These are phyloP conservation scores for Isotomurus palustris DNA, from an alignment of 2,888 invertebrate genomes.

Conservation along the genomic window DNA sequence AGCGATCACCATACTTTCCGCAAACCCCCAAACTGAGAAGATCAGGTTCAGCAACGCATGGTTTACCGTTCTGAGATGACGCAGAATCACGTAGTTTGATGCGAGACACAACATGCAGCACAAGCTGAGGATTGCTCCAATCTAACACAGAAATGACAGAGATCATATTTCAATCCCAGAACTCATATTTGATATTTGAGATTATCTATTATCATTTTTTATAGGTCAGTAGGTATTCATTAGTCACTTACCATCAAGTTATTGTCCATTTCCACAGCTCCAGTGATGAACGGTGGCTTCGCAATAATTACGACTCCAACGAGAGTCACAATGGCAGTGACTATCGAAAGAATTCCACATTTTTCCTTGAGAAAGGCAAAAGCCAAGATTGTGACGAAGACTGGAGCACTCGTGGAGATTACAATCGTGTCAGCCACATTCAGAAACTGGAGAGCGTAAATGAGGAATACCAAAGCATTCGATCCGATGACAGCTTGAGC, in stretches of 20 bases:
- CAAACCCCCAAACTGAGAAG: slow-evolving; percentile 25
- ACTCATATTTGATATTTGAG: neutral
- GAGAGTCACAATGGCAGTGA: slow-evolving; percentile 19
- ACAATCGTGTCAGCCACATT: slow-evolving; percentile 28
- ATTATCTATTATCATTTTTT: neutral
- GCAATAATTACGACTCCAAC: slow-evolving; percentile 26
- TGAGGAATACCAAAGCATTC: slow-evolving; percentile 29
- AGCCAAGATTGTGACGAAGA: slow-evolving; percentile 26
- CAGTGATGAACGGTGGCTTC: slow-evolving; percentile 26
- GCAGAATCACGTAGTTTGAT: slow-evolving; percentile 20
- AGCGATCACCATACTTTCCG: slow-evolving; percentile 17
- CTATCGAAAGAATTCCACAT: slow-evolving; percentile 17
- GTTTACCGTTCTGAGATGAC: slow-evolving; percentile 28
- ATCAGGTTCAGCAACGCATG: slow-evolving; percentile 24
- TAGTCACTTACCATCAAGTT: slow-evolving; percentile 13
- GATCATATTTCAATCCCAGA: too few species aligned
- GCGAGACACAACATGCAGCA: slow-evolving; percentile 28
- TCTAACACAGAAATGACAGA: slow-evolving; percentile 4
- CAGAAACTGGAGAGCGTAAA: slow-evolving; percentile 25
- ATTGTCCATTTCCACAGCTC: slow-evolving; percentile 14
- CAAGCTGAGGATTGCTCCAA: slow-evolving; percentile 24
- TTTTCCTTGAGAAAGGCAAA: slow-evolving; percentile 21
- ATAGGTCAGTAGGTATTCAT: neutral
- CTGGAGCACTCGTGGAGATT: slow-evolving; percentile 22
- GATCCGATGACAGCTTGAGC: slow-evolving; percentile 27